These are phyloP conservation scores for Cantharis rustica DNA, from an alignment of 2,888 invertebrate species.

Conservation along the genomic window DNA sequence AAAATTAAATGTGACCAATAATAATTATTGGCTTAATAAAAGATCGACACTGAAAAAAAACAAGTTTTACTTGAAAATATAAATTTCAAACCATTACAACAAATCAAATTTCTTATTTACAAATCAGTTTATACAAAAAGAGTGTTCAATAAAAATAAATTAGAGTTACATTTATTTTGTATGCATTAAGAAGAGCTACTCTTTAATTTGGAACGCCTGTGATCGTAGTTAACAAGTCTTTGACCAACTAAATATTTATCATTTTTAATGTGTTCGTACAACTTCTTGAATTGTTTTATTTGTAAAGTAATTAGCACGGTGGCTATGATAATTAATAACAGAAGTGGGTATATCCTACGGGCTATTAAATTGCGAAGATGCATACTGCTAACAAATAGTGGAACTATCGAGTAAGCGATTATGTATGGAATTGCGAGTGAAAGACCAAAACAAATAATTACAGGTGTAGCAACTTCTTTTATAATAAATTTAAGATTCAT, in stretches of 20 bases:
- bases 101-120: not conserved
- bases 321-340: constrained; percentile 73
- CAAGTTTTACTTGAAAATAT: not conserved
- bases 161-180: not conserved
- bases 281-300: constrained; percentile 88
- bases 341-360: constrained; percentile 86
- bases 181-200: constrained; percentile 6
- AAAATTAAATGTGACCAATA: not conserved
- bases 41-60: not conserved
- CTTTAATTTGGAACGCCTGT: constrained; percentile 68
- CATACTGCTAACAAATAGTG: constrained; percentile 67
- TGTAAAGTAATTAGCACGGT: constrained; percentile 79
- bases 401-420: constrained; percentile 77
- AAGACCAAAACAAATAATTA: constrained; percentile 86
- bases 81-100: not conserved
- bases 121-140: not conserved
- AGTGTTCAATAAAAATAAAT: not conserved
- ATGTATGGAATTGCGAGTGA: constrained; percentile 94
- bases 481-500: constrained; percentile 89
- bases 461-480: constrained; percentile 84
- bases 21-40: not conserved
- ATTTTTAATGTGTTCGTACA: constrained; percentile 98
- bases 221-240: constrained; percentile 95
- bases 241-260: constrained; percentile 98
- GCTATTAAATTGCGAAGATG: constrained; percentile 77